A percentile compares a stretch with the other conserved stretches of the same genome.
Evolutionary conservation across 2,888 invertebrate species (phyloP).

Genomic region (Brachycybe producta): DNA sequence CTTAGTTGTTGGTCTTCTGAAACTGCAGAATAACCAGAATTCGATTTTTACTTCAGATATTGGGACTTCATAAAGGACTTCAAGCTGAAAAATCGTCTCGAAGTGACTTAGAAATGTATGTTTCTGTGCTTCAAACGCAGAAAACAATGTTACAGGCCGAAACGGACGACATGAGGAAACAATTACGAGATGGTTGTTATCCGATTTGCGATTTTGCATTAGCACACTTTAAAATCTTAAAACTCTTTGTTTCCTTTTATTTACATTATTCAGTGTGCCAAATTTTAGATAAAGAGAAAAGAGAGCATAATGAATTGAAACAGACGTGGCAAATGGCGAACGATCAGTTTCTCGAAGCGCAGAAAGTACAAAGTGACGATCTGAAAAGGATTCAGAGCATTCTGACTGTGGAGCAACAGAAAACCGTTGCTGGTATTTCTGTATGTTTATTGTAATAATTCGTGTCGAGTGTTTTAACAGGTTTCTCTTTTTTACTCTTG

Average conservation of each 20-base stretch:
- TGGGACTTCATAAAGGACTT: slow-evolving; percentile 35
- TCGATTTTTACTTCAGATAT: slow-evolving; percentile 30
- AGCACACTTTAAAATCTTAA: no score
- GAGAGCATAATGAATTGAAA: slow-evolving; percentile 35
- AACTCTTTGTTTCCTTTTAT: background rate
- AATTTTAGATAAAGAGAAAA: slow-evolving; percentile 36
- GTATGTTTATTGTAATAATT: no score
- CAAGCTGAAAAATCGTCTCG: slow-evolving; percentile 37
- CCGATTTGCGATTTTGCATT: background rate
- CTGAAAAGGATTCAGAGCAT: slow-evolving; percentile 36
- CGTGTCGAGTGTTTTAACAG: no score
- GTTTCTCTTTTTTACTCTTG: no score
- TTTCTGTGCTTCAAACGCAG: slow-evolving; percentile 40
- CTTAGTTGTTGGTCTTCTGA: no score
- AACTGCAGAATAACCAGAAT: no score
- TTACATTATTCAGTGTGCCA: slow-evolving; percentile 29
- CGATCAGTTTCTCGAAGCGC: slow-evolving; percentile 39
- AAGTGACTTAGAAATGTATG: slow-evolving; percentile 40
- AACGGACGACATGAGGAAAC: slow-evolving; percentile 33
- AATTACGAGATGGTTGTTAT: slow-evolving; percentile 32
- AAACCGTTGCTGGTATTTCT: slow-evolving; percentile 34
- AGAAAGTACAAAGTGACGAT: slow-evolving; percentile 37
- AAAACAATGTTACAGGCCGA: slow-evolving; percentile 39
- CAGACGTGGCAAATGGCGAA: slow-evolving; percentile 41
- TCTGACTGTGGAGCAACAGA: slow-evolving; percentile 36